A percentile compares a stretch with the other conserved stretches of the same genome.
These are phyloP conservation scores for Sesia apiformis DNA, from an alignment of 2,888 invertebrate species.

Conservation along the genomic window DNA sequence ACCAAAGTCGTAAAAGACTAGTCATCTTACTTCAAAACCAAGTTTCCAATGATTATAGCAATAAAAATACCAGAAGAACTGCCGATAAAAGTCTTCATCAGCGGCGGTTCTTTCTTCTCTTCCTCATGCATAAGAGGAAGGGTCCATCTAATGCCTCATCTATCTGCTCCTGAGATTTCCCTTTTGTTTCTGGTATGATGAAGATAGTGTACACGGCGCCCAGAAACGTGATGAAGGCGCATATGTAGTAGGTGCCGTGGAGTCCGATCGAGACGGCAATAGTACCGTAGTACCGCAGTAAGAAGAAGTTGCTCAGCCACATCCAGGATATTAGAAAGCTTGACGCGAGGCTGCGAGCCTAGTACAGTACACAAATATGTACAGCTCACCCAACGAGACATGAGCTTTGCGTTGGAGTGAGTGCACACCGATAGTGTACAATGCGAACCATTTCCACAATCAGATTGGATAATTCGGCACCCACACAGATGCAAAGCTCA, in stretches of 20 bases:
- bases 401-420: no score
- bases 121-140: conserved; percentile 22
- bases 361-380: neutral
- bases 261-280: conserved; percentile 49
- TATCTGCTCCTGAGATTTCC: conserved; percentile 50
- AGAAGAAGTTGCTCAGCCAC: conserved; percentile 60
- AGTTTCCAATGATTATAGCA: neutral
- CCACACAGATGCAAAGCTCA: no score
- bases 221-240: conserved; percentile 49
- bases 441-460: no score
- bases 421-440: no score
- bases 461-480: no score
- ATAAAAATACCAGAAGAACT: conserved; percentile 19
- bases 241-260: conserved; percentile 57
- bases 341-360: conserved; percentile 62
- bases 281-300: conserved; percentile 58
- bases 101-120: conserved; percentile 25
- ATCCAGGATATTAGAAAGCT: conserved; percentile 62
- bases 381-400: no score
- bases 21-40: no score
- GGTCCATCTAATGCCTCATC: conserved; percentile 45
- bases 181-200: conserved; percentile 52
- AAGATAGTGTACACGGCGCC: conserved; percentile 45
- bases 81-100: conserved; percentile 37
- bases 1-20: no score